phyloP scores from a whole-genome alignment of 2,113 vertebrate genomes.

The Nipponia nippon region DNA sequence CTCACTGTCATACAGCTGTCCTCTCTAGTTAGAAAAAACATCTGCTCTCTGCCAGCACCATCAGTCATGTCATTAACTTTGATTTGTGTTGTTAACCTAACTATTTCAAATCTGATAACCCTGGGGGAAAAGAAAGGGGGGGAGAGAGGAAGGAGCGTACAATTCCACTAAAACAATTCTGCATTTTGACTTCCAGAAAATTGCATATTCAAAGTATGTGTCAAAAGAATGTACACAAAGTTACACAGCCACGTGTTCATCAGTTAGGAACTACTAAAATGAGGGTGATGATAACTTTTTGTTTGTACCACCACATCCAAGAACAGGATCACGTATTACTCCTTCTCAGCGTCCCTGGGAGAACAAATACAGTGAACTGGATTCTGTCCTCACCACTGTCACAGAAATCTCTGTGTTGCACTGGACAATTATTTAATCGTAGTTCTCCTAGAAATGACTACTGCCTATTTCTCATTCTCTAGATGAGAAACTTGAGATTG shows the following conservation, averaged over 20 bases:
- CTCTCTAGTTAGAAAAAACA: background rate
- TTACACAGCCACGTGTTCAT: background rate
- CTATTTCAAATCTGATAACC: background rate
- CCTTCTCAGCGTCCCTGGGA: rapidly evolving
- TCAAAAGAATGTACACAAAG: background rate
- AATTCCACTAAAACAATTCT: background rate
- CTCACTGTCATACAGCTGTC: background rate
- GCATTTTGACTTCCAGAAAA: background rate
- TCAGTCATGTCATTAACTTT: background rate
- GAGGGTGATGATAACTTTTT: background rate
- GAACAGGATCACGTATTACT: background rate
- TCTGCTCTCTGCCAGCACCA: background rate
- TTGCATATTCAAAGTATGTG: rapidly evolving
- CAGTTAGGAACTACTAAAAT: background rate
- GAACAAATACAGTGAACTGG: background rate
- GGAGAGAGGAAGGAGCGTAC: background rate
- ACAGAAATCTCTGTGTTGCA: background rate
- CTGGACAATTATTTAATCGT: background rate
- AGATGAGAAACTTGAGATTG: background rate
- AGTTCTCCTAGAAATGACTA: background rate
- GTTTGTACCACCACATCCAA: background rate
- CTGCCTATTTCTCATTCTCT: background rate
- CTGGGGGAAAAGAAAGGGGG: background rate
- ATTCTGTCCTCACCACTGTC: background rate
- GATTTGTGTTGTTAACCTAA: background rate